Evolutionary conservation across 2,888 invertebrate genomes (phyloP), one percentile per base, ranked within the genome.

Genomic region (Dicranocentrus wangi): DNA sequence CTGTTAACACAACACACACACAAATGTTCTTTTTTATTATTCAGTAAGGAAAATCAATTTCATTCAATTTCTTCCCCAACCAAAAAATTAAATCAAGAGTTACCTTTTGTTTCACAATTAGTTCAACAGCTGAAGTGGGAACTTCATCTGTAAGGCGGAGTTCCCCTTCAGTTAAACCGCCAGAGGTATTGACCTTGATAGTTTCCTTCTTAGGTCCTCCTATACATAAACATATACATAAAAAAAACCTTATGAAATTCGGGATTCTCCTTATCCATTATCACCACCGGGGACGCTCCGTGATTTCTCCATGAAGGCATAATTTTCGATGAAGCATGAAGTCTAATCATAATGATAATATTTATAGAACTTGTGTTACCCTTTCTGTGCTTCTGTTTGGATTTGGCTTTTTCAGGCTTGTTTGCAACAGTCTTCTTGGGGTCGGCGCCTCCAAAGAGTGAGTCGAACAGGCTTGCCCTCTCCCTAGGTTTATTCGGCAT

Each of bases 61-160:
- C n/a, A n/a, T n/a, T n/a, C n/a, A n/a, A n/a, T n/a, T n/a, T n/a
- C n/a, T n/a, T n/a, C n/a, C n/a, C n/a, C n/a, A n/a, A n/a, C n/a
- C 39, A 39, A 39, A 39, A 39, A 8, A 39, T 39, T 39, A 42
- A 58, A 55, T n/a, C 17, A 28, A 68, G 51, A 61, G 21, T 13
- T 19, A 96, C 96, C 92, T 95, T 96, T 90, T 95, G 95, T 91
- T 96, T 96, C 87, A 95, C 95, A 90, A 95, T 95, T 92, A 97
- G 92, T 90, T 97, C 97, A 75, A 96, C 96, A 51, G 97, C 96
- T 68, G 96, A 96, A 90, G 93, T 95, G 32, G 97, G 96, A 88
- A 96, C 90, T 88, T 97, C 96, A 88, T 96, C 97, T 87, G 95
- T 79, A 17, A 79, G 79, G 0, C 80, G 72, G 5, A 80, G 69